Evolutionary conservation across 2,113 vertebrate species (phyloP).

Genomic region (Xiphophorus maculatus): DNA sequence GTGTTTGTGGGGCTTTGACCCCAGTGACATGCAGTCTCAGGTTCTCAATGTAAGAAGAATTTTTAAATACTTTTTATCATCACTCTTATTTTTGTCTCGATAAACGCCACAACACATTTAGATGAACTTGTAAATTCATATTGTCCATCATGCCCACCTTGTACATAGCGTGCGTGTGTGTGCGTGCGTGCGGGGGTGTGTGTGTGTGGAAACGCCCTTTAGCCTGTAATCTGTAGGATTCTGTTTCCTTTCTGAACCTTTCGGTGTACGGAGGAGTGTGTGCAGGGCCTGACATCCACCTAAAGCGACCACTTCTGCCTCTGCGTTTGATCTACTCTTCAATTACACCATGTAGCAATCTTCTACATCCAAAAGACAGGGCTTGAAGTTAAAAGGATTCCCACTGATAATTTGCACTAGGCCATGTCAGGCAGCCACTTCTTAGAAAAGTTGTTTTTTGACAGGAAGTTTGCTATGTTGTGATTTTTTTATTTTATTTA

Average conservation of each 20-base stretch:
- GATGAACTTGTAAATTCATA: neutral
- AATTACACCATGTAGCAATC: slow-evolving; percentile 76
- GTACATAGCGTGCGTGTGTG: slow-evolving; percentile 10
- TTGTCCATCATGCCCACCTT: neutral
- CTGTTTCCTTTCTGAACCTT: slow-evolving; percentile 40
- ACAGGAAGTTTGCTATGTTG: slow-evolving; percentile 24
- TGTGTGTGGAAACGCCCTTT: slow-evolving; percentile 41
- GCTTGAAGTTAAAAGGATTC: slow-evolving; percentile 71
- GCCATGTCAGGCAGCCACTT: slow-evolving; percentile 28
- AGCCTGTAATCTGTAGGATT: slow-evolving; percentile 60
- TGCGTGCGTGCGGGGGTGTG: no score
- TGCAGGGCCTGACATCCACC: slow-evolving; percentile 48
- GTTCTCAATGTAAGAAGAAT: no score
- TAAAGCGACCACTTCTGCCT: slow-evolving; percentile 54
- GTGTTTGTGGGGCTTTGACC: no score
- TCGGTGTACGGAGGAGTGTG: slow-evolving; percentile 29
- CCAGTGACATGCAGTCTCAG: no score
- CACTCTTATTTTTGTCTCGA: neutral
- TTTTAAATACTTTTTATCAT: neutral
- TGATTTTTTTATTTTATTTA: neutral
- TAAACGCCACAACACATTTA: neutral
- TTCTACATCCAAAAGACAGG: slow-evolving; percentile 66
- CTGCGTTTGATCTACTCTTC: slow-evolving; percentile 74
- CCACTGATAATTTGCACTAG: slow-evolving; percentile 56
- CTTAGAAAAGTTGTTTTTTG: slow-evolving; percentile 38